Base-by-base conservation (phyloP, 2,888 invertebrate species). In the Temnothorax unifasciatus region DNA sequence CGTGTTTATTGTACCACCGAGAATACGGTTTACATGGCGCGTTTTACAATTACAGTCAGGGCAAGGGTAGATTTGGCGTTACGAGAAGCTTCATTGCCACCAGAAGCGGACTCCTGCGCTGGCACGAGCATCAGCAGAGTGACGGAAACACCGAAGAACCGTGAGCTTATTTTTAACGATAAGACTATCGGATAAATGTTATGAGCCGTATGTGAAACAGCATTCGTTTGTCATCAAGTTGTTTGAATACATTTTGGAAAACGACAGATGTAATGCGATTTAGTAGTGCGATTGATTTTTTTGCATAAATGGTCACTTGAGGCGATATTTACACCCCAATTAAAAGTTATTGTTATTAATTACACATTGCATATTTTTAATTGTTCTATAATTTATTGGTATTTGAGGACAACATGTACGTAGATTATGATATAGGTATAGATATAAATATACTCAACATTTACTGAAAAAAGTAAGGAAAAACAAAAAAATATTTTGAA, bases 11-110 rank as follows among this genome's bases (percentile, higher is more conserved):
- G 13, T 59, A 38, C 34, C 8, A 38, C 25, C 29, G 38, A 59
- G 47, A 59, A 68, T 57, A 66, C 41, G 21, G 18, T 79, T 79
- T 71, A 59, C 79, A 83, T 66, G 74, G 54, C 13, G 50, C 8
- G 3, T 74, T 84, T 76, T 79, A 44, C 95, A 94, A 95, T 97
- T 97, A 92, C 97, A 98, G 98, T 95, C 97, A 97, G 96, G 98
- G 98, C 89, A 97, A 97, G 95, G 97, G 98, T 95, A 98, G 98
- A 96, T 98, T 98, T 95, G 97, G 97, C 91, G 97, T 98, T 86
- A 97, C 97, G 69, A 96, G 97, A 88, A 97, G 98, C 9, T 99
- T 98, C 96, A 97, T 99, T 91, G 98, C 98, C 1, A 99, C 99
- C 0, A 96, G 98, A 91, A 98, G 98, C 93, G 99, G 99, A 57